Evolutionary conservation across 2,888 invertebrate species (phyloP).

Genomic region (Bibio marci): DNA sequence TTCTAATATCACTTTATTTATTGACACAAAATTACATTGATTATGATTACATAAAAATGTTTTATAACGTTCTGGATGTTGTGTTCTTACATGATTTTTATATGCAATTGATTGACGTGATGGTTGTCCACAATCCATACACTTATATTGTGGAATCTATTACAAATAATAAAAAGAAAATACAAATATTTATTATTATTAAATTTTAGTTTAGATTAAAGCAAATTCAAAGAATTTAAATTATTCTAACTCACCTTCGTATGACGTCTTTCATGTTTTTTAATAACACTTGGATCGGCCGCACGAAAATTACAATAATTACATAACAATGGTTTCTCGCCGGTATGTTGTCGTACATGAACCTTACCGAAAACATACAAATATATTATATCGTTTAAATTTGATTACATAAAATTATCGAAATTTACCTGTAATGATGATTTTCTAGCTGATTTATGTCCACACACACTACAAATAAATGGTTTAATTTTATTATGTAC

Average conservation of each 20-base stretch:
- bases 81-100: slow-evolving; percentile 39
- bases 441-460: slow-evolving; percentile 52
- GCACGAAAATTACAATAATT: slow-evolving; percentile 49
- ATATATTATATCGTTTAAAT: slow-evolving; percentile 2
- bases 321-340: slow-evolving; percentile 61
- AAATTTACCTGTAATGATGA: slow-evolving; percentile 39
- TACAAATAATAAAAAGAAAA: background rate
- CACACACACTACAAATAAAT: slow-evolving; percentile 57
- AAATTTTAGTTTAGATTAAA: background rate
- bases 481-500: slow-evolving; percentile 60
- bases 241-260: slow-evolving; percentile 18
- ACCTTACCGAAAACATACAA: slow-evolving; percentile 29
- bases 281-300: slow-evolving; percentile 57
- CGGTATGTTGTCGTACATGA: slow-evolving; percentile 58
- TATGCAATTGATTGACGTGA: slow-evolving; percentile 52
- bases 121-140: slow-evolving; percentile 47
- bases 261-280: slow-evolving; percentile 46
- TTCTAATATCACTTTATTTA: slow-evolving; percentile 16
- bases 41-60: slow-evolving; percentile 20
- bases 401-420: too few species aligned
- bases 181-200: background rate
- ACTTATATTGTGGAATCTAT: slow-evolving; percentile 34
- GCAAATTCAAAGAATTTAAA: background rate
- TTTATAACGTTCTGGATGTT: slow-evolving; percentile 32
- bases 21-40: slow-evolving; percentile 21